Evolutionary conservation across 92 coral and sea anemone genomes (phyloP).

Genomic region (Phenganax marumi): DNA sequence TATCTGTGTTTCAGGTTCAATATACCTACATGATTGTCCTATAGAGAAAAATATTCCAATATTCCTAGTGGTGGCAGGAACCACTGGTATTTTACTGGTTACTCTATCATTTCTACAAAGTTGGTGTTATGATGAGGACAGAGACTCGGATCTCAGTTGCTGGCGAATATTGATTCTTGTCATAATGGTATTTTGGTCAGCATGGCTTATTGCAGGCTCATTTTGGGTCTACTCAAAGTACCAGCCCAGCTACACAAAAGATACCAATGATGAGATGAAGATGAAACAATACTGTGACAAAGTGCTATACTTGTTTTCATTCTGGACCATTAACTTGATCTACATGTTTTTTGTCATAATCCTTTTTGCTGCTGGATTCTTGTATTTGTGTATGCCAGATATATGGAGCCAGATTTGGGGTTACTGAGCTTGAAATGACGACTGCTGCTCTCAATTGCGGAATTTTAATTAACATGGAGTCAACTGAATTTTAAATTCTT

Average conservation of each 20-base stretch:
- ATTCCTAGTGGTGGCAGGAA: constrained; percentile 32
- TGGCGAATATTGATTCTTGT: constrained; percentile 14
- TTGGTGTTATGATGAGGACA: constrained; percentile 31
- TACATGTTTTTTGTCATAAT: constrained; percentile 33
- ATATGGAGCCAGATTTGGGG: constrained; percentile 45
- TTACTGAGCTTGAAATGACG: neutral
- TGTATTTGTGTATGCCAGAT: constrained; percentile 35
- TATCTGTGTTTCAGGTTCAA: neutral
- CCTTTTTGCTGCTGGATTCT: constrained; percentile 20
- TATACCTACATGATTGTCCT: constrained; percentile 28
- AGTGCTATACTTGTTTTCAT: constrained; percentile 30
- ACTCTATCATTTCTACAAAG: constrained; percentile 28
- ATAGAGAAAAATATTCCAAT: constrained; percentile 39
- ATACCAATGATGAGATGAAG: neutral
- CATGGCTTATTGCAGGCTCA: constrained; percentile 35
- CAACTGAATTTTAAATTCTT: too few species aligned
- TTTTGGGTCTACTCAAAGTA: constrained; percentile 42
- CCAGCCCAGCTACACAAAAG: constrained; percentile 32
- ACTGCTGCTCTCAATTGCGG: neutral
- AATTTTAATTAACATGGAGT: too few species aligned
- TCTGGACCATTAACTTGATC: constrained; percentile 36
- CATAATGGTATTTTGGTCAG: constrained; percentile 37
- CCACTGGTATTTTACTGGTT: constrained; percentile 17
- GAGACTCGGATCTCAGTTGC: constrained; percentile 30
- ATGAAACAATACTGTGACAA: constrained; percentile 19